phyloP scores from a whole-genome alignment of 92 coral and sea anemone genomes.

The Zoanthus sansibaricus region DNA sequence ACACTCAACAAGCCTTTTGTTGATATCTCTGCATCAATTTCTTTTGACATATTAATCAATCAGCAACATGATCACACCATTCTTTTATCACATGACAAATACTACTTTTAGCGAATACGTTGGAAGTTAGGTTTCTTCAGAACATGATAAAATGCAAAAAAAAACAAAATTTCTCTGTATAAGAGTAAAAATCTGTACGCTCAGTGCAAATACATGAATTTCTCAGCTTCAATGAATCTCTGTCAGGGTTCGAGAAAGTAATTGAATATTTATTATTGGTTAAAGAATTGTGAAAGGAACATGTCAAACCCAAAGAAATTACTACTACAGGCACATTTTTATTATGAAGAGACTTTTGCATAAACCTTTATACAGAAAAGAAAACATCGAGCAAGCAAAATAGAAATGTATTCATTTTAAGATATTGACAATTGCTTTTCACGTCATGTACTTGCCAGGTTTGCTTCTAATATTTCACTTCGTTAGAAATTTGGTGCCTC shows the following conservation, averaged over 20 bases:
- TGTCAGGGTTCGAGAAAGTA: too few relatives aligned
- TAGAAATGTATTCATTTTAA: neutral
- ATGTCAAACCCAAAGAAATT: too few relatives aligned
- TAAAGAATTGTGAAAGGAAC: too few relatives aligned
- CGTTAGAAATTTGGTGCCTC: neutral
- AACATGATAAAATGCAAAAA: too few relatives aligned
- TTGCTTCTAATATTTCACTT: conserved; percentile 29
- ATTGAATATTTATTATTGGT: too few relatives aligned
- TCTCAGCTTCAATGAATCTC: too few relatives aligned
- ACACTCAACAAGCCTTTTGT: neutral
- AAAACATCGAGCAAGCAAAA: neutral
- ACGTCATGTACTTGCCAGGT: neutral
- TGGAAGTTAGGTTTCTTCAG: neutral
- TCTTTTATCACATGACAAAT: conserved; percentile 1
- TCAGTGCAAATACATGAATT: too few relatives aligned
- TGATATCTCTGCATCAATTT: conserved; percentile 27
- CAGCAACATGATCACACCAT: neutral
- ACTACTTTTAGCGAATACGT: neutral
- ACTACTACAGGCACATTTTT: neutral
- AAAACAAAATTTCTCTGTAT: too few relatives aligned
- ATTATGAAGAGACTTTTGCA: neutral
- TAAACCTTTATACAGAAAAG: neutral
- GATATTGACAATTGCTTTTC: conserved; percentile 12
- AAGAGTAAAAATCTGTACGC: too few relatives aligned
- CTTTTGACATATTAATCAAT: neutral